Percentiles rank a stretch among this genome's conserved stretches.
Conservation (phyloP, 2,888 invertebrate genomes). For the Phyto melanocephala region DNA sequence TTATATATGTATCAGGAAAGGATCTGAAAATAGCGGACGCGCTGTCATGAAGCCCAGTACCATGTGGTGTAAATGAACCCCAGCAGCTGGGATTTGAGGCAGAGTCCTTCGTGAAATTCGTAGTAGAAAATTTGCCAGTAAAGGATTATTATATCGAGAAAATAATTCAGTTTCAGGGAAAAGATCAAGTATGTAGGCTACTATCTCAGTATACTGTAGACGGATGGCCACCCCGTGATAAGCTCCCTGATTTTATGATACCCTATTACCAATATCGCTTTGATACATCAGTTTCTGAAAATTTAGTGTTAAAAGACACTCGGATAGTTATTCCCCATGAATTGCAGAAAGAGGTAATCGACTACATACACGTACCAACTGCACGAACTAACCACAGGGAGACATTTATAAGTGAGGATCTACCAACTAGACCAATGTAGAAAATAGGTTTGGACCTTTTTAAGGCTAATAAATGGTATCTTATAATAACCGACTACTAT, state of each 20-base stretch:
- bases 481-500: no score
- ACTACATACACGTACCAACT: conserved; percentile 18
- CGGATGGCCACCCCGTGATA: conserved; percentile 29
- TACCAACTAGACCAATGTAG: conserved; percentile 27
- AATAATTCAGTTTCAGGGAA: not conserved
- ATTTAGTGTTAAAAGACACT: conserved; percentile 22
- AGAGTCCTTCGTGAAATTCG: conserved; percentile 29
- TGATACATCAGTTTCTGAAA: conserved; percentile 38
- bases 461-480: conserved; percentile 14
- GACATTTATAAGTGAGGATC: not conserved
- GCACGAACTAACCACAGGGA: conserved; percentile 4
- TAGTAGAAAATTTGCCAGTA: conserved; percentile 23
- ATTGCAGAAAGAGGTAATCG: not conserved
- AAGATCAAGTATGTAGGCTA: not conserved
- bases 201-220: conserved; percentile 1
- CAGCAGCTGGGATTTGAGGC: conserved; percentile 16
- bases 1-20: conserved; percentile 26
- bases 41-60: conserved; percentile 11
- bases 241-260: no score
- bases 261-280: conserved; percentile 33
- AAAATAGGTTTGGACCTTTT: conserved; percentile 45
- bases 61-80: not conserved
- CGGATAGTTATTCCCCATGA: conserved; percentile 28
- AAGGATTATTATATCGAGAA: conserved; percentile 35
- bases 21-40: no score